These are phyloP conservation scores for Carposina sasakii DNA, from an alignment of 1,140 invertebrate species.

Conservation along the genomic window DNA sequence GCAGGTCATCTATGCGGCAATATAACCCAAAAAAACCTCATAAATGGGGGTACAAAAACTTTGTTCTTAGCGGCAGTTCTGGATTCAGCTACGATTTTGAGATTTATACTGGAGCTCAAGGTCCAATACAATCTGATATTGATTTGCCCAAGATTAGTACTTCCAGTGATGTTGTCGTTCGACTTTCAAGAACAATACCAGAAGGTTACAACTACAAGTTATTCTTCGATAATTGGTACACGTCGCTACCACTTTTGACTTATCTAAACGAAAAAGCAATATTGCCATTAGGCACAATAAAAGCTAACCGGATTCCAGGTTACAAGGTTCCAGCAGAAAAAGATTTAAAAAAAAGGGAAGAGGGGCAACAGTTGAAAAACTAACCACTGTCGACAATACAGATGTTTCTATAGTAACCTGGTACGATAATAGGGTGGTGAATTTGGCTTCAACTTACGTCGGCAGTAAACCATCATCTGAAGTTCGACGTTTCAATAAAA, in stretches of 20 bases:
- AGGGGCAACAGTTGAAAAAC: slow-evolving; percentile 24
- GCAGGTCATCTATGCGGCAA: slow-evolving; percentile 17
- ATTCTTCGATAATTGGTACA: slow-evolving; percentile 55
- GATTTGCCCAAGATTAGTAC: slow-evolving; percentile 31
- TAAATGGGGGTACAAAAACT: slow-evolving; percentile 32
- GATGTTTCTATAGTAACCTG: slow-evolving; percentile 36
- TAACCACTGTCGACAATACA: slow-evolving; percentile 28
- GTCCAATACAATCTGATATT: slow-evolving; percentile 18
- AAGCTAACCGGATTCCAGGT: slow-evolving; percentile 40
- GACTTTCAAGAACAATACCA: slow-evolving; percentile 28
- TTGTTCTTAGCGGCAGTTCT: slow-evolving; percentile 33
- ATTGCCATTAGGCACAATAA: slow-evolving; percentile 52
- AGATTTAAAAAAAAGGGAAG: slow-evolving; percentile 34
- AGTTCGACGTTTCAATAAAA: slow-evolving; percentile 24
- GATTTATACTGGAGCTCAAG: slow-evolving; percentile 43
- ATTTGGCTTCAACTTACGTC: slow-evolving; percentile 39
- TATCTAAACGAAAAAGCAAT: slow-evolving; percentile 41
- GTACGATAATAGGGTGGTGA: slow-evolving; percentile 34
- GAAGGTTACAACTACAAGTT: slow-evolving; percentile 43
- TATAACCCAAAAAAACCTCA: slow-evolving; percentile 43
- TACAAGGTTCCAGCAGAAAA: slow-evolving; percentile 33
- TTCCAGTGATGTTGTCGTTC: slow-evolving; percentile 36
- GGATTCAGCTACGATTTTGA: slow-evolving; percentile 23
- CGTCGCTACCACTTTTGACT: slow-evolving; percentile 30
- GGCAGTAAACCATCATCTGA: slow-evolving; percentile 32